Percentiles rank a stretch among this genome's conserved stretches.
These are phyloP conservation scores for Bedellia somnulentella DNA, from an alignment of 2,888 invertebrate species.

Conservation along the genomic window DNA sequence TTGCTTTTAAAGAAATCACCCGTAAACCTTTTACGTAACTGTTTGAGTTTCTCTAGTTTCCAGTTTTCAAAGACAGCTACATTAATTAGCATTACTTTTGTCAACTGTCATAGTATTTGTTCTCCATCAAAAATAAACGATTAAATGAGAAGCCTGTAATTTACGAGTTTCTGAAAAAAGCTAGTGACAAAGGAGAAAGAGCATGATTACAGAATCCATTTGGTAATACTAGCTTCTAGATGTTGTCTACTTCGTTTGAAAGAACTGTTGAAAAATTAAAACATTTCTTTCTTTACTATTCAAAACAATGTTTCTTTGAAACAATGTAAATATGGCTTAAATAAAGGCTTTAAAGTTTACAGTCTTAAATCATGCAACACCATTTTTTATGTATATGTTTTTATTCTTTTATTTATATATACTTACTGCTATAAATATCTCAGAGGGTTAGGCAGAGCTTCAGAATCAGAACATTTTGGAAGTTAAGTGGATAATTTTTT, in stretches of 20 bases:
- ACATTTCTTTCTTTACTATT: background rate
- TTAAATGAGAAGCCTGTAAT: constrained; percentile 46
- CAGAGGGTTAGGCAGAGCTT: too few relatives aligned
- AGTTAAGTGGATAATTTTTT: too few relatives aligned
- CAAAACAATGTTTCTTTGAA: constrained; percentile 4
- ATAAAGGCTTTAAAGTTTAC: too few relatives aligned
- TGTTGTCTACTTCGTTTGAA: constrained; percentile 14
- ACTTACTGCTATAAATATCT: too few relatives aligned
- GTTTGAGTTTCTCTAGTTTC: background rate
- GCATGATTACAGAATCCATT: constrained; percentile 34
- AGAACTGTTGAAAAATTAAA: constrained; percentile 15
- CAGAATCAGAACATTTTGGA: too few relatives aligned
- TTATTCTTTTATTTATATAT: too few relatives aligned
- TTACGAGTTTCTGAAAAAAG: constrained; percentile 41
- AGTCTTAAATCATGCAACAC: too few relatives aligned
- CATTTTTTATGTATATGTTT: too few relatives aligned
- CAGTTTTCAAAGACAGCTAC: background rate
- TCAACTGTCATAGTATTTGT: constrained; percentile 1
- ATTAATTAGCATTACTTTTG: background rate
- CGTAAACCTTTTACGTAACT: too few relatives aligned
- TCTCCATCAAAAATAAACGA: constrained; percentile 25
- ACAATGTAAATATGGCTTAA: constrained; percentile 8
- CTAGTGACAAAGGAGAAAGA: constrained; percentile 36
- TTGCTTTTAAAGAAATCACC: too few relatives aligned
- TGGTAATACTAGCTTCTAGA: constrained; percentile 21